Conservation (phyloP, 2,888 invertebrate genomes). For the Calliscelio sp. region DNA sequence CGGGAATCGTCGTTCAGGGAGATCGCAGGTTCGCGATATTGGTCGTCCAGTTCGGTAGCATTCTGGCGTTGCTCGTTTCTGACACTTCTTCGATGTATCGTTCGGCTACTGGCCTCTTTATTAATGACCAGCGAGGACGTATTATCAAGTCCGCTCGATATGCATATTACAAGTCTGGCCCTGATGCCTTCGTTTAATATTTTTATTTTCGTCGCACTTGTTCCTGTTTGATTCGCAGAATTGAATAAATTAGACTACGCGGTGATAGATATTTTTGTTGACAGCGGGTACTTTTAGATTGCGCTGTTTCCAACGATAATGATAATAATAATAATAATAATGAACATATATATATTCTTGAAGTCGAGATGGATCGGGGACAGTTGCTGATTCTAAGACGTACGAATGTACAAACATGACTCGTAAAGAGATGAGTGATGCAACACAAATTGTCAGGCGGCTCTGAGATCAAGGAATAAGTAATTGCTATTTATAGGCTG, state of each 20-base stretch:
- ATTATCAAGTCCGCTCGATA: conserved; percentile 63
- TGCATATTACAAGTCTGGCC: conserved; percentile 52
- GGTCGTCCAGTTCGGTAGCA: conserved; percentile 78
- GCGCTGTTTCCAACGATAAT: conserved; percentile 21
- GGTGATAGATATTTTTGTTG: conserved; percentile 41
- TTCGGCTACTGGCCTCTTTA: conserved; percentile 73
- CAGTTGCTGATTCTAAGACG: conserved; percentile 25
- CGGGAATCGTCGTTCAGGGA: conserved; percentile 70
- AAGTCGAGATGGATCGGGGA: conserved; percentile 44
- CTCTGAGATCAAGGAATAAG: conserved; percentile 54
- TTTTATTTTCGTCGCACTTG: conserved; percentile 51
- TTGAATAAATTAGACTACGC: conserved; percentile 39
- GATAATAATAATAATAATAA: too few relatives aligned
- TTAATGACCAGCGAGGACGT: conserved; percentile 65
- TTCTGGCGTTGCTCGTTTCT: conserved; percentile 68
- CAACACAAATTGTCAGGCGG: conserved; percentile 51
- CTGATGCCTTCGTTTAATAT: conserved; percentile 23
- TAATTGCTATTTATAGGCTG: conserved; percentile 63
- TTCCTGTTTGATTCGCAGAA: conserved; percentile 45
- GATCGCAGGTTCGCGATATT: conserved; percentile 69
- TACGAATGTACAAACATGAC: conserved; percentile 20
- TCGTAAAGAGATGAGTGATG: conserved; percentile 54
- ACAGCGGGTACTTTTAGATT: conserved; percentile 24
- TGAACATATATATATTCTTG: background rate
- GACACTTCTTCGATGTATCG: conserved; percentile 74